Conservation (phyloP, 2,113 vertebrate genomes). For the Mobula hypostoma region DNA sequence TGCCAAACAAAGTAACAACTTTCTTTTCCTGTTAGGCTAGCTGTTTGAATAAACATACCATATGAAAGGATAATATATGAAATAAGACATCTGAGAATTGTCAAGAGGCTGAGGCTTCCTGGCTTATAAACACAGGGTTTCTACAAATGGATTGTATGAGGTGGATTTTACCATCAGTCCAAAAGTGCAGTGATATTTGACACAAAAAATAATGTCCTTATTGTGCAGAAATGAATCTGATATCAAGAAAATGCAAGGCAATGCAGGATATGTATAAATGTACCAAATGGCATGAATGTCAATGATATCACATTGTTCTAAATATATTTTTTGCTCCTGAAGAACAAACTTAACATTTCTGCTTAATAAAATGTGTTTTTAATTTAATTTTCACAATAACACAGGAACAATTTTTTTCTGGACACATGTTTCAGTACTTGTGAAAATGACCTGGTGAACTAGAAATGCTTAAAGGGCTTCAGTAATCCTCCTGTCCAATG, state of each 20-base stretch:
- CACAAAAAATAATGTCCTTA: background rate
- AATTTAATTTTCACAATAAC: slow-evolving; percentile 14
- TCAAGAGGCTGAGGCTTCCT: slow-evolving; percentile 39
- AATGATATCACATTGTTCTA: background rate
- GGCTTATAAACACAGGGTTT: slow-evolving; percentile 38
- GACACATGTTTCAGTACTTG: background rate
- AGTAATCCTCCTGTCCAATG: background rate
- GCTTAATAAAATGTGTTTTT: slow-evolving; percentile 2
- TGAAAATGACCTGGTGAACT: slow-evolving; percentile 11
- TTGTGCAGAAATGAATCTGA: background rate
- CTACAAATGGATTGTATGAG: slow-evolving; percentile 23
- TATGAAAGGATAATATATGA: slow-evolving; percentile 40
- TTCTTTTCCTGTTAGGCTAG: slow-evolving; percentile 47
- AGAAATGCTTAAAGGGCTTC: background rate
- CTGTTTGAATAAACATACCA: slow-evolving; percentile 39
- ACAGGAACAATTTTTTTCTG: background rate
- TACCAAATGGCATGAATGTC: background rate
- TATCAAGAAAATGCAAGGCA: background rate
- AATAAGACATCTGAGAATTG: slow-evolving; percentile 41
- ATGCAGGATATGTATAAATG: background rate
- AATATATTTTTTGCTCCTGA: background rate
- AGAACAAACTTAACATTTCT: background rate
- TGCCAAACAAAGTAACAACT: slow-evolving; percentile 42
- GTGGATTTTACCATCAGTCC: background rate
- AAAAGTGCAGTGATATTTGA: background rate